Evolutionary conservation across 2,888 invertebrate species (phyloP).

Genomic region (Mythimna pallens): DNA sequence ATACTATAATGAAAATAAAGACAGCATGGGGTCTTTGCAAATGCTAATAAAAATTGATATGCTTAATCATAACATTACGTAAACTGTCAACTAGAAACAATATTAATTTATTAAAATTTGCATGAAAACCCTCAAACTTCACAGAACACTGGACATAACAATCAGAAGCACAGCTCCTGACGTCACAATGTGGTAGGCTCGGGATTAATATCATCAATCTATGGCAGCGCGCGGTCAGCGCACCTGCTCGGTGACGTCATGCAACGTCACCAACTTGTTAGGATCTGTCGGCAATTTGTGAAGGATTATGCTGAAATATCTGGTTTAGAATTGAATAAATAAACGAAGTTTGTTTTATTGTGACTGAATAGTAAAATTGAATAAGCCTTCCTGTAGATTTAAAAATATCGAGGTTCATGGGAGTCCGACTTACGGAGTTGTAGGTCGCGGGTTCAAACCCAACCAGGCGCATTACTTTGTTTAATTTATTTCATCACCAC

Average conservation of each 20-base stretch:
- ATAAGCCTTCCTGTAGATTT: neutral
- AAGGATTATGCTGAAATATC: constrained; percentile 54
- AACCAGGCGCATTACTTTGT: no score
- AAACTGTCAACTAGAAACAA: neutral
- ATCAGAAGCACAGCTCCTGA: neutral
- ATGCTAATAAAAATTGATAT: no score
- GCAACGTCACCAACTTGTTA: constrained; percentile 53
- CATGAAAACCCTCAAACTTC: neutral
- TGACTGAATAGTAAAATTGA: neutral
- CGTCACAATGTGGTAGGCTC: constrained; percentile 10
- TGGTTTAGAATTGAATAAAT: constrained; percentile 48
- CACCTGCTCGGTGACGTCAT: constrained; percentile 68
- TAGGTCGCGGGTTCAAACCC: no score
- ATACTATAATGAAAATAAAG: no score
- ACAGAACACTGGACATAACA: neutral
- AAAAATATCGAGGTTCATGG: no score
- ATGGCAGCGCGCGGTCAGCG: constrained; percentile 51
- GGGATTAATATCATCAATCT: constrained; percentile 69
- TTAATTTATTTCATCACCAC: no score
- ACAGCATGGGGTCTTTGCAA: no score
- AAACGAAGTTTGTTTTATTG: constrained; percentile 11
- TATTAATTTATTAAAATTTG: neutral
- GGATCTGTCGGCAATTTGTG: constrained; percentile 50
- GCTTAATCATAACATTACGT: no score
- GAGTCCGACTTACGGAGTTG: no score